Base-by-base conservation (phyloP, 2,797 vertebrate species). In the Cryptoblepharus egeriae region DNA sequence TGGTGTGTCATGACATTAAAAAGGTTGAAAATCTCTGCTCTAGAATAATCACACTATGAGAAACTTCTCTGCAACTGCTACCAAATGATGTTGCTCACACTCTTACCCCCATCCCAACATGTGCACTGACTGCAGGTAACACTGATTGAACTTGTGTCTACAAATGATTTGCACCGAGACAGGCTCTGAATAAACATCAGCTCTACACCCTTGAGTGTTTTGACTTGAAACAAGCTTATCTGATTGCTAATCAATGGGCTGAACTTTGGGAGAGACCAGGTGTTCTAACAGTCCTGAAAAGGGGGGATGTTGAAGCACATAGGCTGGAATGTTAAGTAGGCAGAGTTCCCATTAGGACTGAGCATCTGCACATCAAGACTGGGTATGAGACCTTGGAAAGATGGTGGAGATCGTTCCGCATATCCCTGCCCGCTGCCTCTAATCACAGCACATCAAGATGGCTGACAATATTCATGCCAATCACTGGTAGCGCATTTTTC, bases 211-310 rank as follows among this genome's bases (percentile, higher is more conserved):
- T 85, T 60, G 88, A 86, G 57, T 58, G 32, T 81, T 89, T 82
- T 1, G 26, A 88, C 75, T 85, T 82, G 63, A 86, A 91, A 84
- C 69, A 92, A 89, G 84, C 22, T 82, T 39, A 87, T 64, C 18
- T 87, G 87, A 83, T 86, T 82, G 74, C 45, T 85, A 85, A 84
- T 85, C 82, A 72, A 87, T 90, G 28, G 1, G 49, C 67, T 89
- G 22, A 83, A 86, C 85, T 68, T 52, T 72, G n/a, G 70, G 86
- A 64, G 11, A 77, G 30, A 28, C 3, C 20, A 12, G 58, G 24
- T 82, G 88, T 90, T 91, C 71, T 45, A 77, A 30, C 0, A 79
- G 70, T 77, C 35, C 83, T 49, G 24, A 2, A 24, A 32, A 5
- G 2, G 0, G 35, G 15, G 2, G 0, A 65, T 42, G 28, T 42